Evolutionary conservation across 2,113 vertebrate species (phyloP).

Genomic region (Hassar affinis): DNA sequence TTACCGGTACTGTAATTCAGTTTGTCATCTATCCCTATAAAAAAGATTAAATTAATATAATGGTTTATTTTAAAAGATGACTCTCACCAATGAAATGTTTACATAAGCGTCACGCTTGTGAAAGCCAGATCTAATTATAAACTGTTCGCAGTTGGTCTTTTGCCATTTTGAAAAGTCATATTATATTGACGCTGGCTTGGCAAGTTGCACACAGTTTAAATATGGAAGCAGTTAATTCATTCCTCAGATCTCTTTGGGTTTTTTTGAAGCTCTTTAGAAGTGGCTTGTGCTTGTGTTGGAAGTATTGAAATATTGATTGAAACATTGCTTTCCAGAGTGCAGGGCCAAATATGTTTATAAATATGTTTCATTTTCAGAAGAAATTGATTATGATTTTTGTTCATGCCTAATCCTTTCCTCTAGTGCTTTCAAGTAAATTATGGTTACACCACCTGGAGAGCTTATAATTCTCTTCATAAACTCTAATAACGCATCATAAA

Average conservation of each 20-base stretch:
- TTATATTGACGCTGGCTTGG: not conserved
- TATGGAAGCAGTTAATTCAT: conserved; percentile 12
- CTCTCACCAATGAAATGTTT: not conserved
- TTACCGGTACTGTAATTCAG: conserved; percentile 5
- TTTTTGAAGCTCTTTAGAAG: not conserved
- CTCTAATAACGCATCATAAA: not conserved
- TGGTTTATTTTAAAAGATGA: conserved; percentile 10
- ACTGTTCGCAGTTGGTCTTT: conserved; percentile 12
- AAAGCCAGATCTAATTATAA: conserved; percentile 8
- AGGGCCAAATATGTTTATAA: not conserved
- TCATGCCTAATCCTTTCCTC: not conserved
- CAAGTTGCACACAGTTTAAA: not conserved
- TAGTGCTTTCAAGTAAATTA: not conserved
- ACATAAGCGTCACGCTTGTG: not conserved
- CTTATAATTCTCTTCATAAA: not conserved
- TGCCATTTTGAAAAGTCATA: conserved; percentile 20
- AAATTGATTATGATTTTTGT: not conserved
- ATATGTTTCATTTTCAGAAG: not conserved
- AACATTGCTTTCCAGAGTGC: not conserved
- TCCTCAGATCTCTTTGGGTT: not conserved
- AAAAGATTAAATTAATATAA: not conserved
- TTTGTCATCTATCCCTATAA: conserved; percentile 3
- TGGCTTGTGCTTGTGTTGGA: not conserved
- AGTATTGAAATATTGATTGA: not conserved
- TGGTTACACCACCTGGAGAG: not conserved